A percentile compares a stretch with the other conserved stretches of the same genome.
Conservation (phyloP, 2,113 vertebrate species). For the Onychostoma macrolepis region DNA sequence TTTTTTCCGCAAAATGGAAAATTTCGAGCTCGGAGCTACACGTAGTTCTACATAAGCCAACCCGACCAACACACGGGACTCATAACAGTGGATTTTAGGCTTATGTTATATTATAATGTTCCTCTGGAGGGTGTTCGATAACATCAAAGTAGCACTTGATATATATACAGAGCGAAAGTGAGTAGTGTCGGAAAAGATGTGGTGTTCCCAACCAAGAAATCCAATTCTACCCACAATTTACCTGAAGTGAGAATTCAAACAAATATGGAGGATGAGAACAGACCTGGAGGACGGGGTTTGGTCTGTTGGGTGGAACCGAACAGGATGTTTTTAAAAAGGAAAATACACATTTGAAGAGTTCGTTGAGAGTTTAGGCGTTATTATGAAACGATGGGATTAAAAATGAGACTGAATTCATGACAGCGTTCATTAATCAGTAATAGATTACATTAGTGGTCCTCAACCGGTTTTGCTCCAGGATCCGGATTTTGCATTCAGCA, state of each 20-base stretch:
- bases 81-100: background rate
- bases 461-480: background rate
- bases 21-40: background rate
- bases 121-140: constrained; percentile 60
- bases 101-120: constrained; percentile 3
- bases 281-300: background rate
- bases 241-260: constrained; percentile 34
- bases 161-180: background rate
- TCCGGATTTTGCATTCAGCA: background rate
- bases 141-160: constrained; percentile 13
- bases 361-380: background rate
- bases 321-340: constrained; percentile 5
- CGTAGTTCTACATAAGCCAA: background rate
- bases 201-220: constrained; percentile 13
- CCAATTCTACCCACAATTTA: constrained; percentile 28
- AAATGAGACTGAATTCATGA: background rate
- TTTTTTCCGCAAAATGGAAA: constrained; percentile 24
- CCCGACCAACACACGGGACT: background rate
- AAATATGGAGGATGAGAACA: constrained; percentile 1
- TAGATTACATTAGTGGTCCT: constrained; percentile 5
- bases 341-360: constrained; percentile 29
- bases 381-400: background rate
- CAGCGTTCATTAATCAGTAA: background rate
- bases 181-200: constrained; percentile 11
- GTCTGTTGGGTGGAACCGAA: background rate